Evolutionary conservation across 2,797 vertebrate species (phyloP).

Genomic region (Tokudaia muenninki): DNA sequence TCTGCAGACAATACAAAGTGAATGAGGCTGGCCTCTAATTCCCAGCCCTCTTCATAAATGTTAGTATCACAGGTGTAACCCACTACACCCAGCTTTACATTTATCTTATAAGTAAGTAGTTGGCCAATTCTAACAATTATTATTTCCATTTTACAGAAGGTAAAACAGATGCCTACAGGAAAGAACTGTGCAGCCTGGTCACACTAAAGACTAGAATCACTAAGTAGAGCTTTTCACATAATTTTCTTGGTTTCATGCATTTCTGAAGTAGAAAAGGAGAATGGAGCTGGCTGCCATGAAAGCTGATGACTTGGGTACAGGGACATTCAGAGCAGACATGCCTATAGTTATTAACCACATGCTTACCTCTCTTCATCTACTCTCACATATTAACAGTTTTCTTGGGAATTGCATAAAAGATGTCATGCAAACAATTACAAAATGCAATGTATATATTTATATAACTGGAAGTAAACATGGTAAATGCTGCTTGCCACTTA

Average conservation of each 20-base stretch:
- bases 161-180: neutral
- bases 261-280: constrained; percentile 5
- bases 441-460: neutral
- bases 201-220: neutral
- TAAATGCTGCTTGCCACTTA: neutral
- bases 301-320: neutral
- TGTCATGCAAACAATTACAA: neutral
- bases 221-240: neutral
- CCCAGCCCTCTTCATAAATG: neutral
- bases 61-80: neutral
- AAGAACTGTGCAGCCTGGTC: neutral
- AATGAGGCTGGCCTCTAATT: neutral
- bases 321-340: constrained; percentile 32
- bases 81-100: neutral
- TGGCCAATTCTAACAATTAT: neutral
- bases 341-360: constrained; percentile 24
- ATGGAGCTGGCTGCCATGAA: neutral
- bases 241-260: neutral
- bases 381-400: constrained; percentile 9
- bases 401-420: neutral
- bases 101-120: neutral
- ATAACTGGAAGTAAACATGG: neutral
- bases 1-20: neutral
- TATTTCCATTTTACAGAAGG: neutral
- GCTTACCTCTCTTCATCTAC: neutral